phyloP scores from a whole-genome alignment of 2,888 invertebrate species.

The Hydropsyche betteni region DNA sequence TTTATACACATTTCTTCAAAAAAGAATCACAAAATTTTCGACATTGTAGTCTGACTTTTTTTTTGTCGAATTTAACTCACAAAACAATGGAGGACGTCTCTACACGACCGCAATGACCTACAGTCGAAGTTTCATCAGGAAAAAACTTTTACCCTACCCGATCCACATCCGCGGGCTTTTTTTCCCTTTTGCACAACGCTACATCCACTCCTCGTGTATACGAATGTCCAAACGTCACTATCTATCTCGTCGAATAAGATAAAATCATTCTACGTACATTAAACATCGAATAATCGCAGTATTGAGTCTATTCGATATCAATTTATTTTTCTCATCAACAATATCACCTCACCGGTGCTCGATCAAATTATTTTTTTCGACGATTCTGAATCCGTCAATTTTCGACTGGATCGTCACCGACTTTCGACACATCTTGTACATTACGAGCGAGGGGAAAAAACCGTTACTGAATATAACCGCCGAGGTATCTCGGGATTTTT shows the following conservation, averaged over 20 bases:
- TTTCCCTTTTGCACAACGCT: neutral
- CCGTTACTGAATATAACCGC: slow-evolving; percentile 25
- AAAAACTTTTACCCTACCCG: slow-evolving; percentile 34
- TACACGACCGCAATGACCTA: slow-evolving; percentile 38
- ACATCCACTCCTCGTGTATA: neutral
- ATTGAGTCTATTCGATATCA: too few species aligned
- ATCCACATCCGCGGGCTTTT: neutral
- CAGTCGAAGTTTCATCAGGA: slow-evolving; percentile 37
- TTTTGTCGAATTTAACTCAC: slow-evolving; percentile 20
- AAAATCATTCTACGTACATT: too few species aligned
- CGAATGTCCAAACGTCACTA: slow-evolving; percentile 1
- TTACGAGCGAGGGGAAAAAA: slow-evolving; percentile 26
- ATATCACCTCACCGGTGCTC: too few species aligned
- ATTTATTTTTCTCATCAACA: too few species aligned
- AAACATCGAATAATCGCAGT: too few species aligned
- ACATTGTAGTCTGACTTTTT: neutral
- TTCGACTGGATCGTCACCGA: too few species aligned
- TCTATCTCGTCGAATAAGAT: neutral
- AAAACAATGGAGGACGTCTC: slow-evolving; percentile 36
- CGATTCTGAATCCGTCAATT: too few species aligned
- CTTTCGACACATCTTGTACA: neutral
- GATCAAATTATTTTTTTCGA: too few species aligned
- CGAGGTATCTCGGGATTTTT: slow-evolving; percentile 34
- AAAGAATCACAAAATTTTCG: neutral
- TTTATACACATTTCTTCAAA: neutral